Conservation (phyloP, 23 tunicate species). For the Ascidia mentula region DNA sequence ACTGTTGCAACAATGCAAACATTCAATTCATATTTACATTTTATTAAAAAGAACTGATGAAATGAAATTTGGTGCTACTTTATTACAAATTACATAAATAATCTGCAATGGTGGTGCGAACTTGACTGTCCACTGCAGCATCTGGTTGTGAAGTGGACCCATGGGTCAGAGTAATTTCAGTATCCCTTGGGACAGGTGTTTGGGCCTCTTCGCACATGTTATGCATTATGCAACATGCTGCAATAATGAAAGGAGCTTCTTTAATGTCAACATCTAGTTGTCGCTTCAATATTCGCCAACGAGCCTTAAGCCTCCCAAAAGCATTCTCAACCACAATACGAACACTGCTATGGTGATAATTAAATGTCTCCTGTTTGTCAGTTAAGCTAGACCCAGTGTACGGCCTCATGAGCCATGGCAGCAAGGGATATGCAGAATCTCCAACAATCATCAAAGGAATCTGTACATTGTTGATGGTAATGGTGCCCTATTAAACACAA, state of each 20-base stretch:
- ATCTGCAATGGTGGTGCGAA: not conserved
- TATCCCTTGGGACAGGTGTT: constrained; percentile 24
- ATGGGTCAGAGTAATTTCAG: not conserved
- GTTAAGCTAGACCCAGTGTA: constrained; percentile 18
- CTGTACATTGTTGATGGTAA: constrained; percentile 13
- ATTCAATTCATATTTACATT: too few relatives aligned
- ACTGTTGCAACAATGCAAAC: not conserved
- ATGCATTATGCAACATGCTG: too few relatives aligned
- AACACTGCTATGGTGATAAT: constrained; percentile 18
- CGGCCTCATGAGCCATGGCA: constrained; percentile 37
- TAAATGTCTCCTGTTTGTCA: constrained; percentile 19
- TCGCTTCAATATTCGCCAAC: not conserved
- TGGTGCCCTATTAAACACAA: not conserved
- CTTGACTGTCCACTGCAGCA: constrained; percentile 8
- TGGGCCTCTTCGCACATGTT: constrained; percentile 17
- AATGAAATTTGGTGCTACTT: too few relatives aligned
- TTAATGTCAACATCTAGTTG: constrained; percentile 21
- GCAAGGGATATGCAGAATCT: constrained; percentile 25
- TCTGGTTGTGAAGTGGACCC: not conserved
- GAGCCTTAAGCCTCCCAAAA: not conserved
- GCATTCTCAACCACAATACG: constrained; percentile 22
- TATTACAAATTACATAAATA: not conserved
- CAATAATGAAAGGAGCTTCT: constrained; percentile 15
- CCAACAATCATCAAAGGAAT: constrained; percentile 45
- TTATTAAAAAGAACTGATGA: not conserved